Evolutionary conservation across 2,113 vertebrate genomes (phyloP).

Genomic region (Phalacrocorax brasilianus): DNA sequence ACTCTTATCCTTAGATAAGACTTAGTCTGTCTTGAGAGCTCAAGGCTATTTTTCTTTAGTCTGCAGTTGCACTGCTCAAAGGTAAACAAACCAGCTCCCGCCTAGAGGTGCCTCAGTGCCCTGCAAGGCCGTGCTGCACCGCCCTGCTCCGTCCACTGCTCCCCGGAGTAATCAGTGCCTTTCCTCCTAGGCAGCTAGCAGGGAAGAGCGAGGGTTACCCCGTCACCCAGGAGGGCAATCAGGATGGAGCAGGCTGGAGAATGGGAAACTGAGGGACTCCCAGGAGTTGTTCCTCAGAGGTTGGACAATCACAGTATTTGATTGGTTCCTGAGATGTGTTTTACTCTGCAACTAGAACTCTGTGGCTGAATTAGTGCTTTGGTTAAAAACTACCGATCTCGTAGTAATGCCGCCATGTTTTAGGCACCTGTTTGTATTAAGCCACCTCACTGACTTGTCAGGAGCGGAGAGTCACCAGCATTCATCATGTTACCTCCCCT

Average conservation of each 20-base stretch:
- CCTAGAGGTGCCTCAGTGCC: neutral
- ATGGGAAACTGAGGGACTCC: fast-evolving
- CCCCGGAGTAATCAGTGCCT: neutral
- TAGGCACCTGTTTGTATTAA: neutral
- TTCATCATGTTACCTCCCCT: neutral
- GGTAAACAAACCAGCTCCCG: neutral
- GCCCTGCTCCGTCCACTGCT: neutral
- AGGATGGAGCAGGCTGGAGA: neutral
- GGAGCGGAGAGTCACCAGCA: neutral
- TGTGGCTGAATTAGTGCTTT: neutral
- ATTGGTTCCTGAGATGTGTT: neutral
- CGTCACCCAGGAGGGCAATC: neutral
- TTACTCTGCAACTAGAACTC: neutral
- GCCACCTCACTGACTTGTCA: neutral
- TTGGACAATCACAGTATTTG: neutral
- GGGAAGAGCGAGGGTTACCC: neutral
- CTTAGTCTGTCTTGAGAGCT: neutral
- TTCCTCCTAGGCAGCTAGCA: neutral
- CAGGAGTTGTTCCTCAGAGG: neutral
- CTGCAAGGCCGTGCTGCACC: neutral
- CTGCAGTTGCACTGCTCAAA: neutral
- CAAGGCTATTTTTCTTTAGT: neutral
- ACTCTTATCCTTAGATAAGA: neutral
- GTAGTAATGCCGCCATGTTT: neutral
- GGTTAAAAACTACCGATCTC: neutral